These are phyloP conservation scores for Montipora cactus DNA, from an alignment of 64 coral and sea anemone genomes.

Conservation along the genomic window DNA sequence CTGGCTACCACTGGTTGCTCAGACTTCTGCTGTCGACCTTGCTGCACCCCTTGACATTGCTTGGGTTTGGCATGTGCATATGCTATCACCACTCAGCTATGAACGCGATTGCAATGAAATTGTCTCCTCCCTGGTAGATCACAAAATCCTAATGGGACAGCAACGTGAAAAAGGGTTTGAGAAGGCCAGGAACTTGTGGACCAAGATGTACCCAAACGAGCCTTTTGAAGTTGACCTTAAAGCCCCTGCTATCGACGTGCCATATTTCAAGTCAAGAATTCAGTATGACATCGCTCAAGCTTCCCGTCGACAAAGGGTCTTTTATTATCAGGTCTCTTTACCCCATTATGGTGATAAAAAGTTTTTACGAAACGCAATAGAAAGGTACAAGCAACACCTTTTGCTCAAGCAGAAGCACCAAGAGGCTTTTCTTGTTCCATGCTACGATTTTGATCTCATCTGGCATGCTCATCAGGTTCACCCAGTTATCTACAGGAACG, in stretches of 20 bases:
- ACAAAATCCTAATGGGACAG: slow-evolving; percentile 18
- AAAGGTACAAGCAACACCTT: slow-evolving; percentile 55
- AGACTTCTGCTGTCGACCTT: background rate
- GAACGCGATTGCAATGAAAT: slow-evolving; percentile 41
- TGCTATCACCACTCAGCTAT: slow-evolving; percentile 59
- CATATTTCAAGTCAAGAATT: background rate
- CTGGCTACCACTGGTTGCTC: slow-evolving; percentile 52
- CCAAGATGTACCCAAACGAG: slow-evolving; percentile 24
- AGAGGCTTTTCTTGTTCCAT: slow-evolving; percentile 54
- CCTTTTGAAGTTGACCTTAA: slow-evolving; percentile 61
- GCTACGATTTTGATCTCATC: background rate
- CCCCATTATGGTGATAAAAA: slow-evolving; percentile 61
- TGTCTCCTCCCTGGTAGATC: slow-evolving; percentile 41
- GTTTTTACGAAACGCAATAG: slow-evolving; percentile 49
- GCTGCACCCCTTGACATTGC: slow-evolving; percentile 55
- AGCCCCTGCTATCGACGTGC: background rate
- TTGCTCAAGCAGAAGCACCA: slow-evolving; percentile 44
- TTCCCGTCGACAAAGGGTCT: slow-evolving; percentile 24
- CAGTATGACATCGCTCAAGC: slow-evolving; percentile 53
- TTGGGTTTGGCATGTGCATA: slow-evolving; percentile 73
- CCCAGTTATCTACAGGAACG: background rate
- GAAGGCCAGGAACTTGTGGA: slow-evolving; percentile 32
- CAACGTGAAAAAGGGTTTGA: slow-evolving; percentile 3
- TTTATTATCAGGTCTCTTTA: slow-evolving; percentile 64
- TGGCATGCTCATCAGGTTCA: background rate